Evolutionary conservation across 1,140 invertebrate genomes (phyloP).

Genomic region (Drepana arcuata): DNA sequence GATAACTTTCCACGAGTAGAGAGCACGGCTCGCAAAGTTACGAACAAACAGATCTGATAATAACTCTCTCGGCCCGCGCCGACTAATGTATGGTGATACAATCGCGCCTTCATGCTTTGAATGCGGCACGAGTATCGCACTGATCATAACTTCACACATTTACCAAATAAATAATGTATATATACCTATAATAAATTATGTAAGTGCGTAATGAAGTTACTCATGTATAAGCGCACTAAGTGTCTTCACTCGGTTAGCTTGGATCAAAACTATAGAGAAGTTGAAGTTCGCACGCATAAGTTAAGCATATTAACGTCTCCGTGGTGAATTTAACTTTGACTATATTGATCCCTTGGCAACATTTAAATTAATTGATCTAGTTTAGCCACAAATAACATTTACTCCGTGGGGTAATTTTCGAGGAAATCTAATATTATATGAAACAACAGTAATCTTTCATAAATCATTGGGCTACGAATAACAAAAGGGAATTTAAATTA

Average conservation of each 20-base stretch:
- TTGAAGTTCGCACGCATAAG: constrained; percentile 44
- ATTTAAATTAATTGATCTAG: constrained; percentile 34
- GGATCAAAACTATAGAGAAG: constrained; percentile 35
- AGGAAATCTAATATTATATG: no score
- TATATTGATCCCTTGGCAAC: constrained; percentile 30
- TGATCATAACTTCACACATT: constrained; percentile 19
- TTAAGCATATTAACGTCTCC: constrained; percentile 46
- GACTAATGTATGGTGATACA: constrained; percentile 30
- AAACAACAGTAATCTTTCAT: no score
- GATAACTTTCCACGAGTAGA: constrained; percentile 31
- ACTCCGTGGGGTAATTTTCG: no score
- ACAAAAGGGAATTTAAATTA: no score
- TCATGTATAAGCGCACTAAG: constrained; percentile 18
- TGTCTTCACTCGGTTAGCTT: constrained; percentile 33
- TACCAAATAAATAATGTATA: constrained; percentile 31
- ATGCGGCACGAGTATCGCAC: constrained; percentile 19
- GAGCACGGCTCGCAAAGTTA: constrained; percentile 30
- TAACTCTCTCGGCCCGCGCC: constrained; percentile 28
- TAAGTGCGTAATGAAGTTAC: constrained; percentile 18
- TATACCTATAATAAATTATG: constrained; percentile 24
- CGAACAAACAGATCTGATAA: constrained; percentile 45
- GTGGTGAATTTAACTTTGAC: constrained; percentile 31
- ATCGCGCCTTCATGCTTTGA: constrained; percentile 23
- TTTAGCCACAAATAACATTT: no score
- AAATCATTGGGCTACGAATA: no score